Evolutionary conservation across 2,888 invertebrate genomes (phyloP).

Genomic region (Caenorhabditis sp.): DNA sequence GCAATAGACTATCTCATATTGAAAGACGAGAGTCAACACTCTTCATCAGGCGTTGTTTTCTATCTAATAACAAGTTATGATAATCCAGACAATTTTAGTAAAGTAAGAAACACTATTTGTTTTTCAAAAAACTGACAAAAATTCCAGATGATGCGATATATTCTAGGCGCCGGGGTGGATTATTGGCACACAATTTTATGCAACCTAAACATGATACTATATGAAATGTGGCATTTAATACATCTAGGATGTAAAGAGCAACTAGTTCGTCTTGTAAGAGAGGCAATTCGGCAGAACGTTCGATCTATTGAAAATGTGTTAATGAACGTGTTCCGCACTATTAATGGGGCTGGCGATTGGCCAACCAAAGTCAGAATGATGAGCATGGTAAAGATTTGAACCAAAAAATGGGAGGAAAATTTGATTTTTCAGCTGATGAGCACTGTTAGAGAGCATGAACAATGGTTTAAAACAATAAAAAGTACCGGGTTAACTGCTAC

Average conservation of each 20-base stretch:
- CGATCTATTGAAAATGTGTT: slow-evolving; percentile 56
- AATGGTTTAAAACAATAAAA: slow-evolving; percentile 23
- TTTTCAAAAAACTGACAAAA: neutral
- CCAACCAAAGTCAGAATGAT: slow-evolving; percentile 22
- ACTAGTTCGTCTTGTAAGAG: slow-evolving; percentile 46
- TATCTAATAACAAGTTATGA: slow-evolving; percentile 23
- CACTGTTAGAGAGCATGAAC: slow-evolving; percentile 22
- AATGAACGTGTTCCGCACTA: slow-evolving; percentile 44
- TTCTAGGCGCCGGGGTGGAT: slow-evolving; percentile 32
- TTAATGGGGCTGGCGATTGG: slow-evolving; percentile 34
- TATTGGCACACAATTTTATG: slow-evolving; percentile 42
- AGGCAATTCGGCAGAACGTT: slow-evolving; percentile 49
- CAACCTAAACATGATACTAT: slow-evolving; percentile 43
- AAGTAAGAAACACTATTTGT: slow-evolving; percentile 4
- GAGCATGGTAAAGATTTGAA: slow-evolving; percentile 1
- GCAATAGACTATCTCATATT: slow-evolving; percentile 34
- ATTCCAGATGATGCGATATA: slow-evolving; percentile 24
- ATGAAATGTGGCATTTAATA: slow-evolving; percentile 39
- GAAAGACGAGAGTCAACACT: slow-evolving; percentile 21
- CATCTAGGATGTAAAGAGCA: slow-evolving; percentile 41
- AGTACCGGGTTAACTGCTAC: slow-evolving; percentile 15
- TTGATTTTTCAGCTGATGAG: slow-evolving; percentile 10
- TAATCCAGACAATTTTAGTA: slow-evolving; percentile 13
- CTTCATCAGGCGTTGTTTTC: slow-evolving; percentile 25
- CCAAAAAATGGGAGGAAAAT: too few species aligned